phyloP scores from a whole-genome alignment of 2,113 vertebrate genomes.

The Mellivora capensis region DNA sequence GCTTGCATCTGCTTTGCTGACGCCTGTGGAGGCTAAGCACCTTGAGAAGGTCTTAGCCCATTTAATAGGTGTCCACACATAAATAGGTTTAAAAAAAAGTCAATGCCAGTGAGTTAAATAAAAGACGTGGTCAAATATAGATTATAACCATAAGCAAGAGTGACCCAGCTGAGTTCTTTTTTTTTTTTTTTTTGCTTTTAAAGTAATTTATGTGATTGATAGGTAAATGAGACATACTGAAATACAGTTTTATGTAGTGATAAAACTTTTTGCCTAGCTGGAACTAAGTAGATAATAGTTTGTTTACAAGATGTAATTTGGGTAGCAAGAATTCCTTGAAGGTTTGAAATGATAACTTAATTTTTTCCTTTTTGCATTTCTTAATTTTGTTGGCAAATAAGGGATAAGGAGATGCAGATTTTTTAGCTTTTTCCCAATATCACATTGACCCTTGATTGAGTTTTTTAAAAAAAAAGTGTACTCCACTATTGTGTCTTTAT shows the following conservation, averaged over 20 bases:
- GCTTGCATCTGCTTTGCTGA: background rate
- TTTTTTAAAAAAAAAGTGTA: background rate
- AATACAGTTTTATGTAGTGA: background rate
- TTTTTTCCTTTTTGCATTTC: background rate
- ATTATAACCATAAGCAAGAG: background rate
- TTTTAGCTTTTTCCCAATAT: background rate
- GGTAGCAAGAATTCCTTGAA: conserved; percentile 22
- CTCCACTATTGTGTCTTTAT: background rate
- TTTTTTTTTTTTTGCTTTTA: conserved; percentile 46
- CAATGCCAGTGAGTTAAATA: background rate
- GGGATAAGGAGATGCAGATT: background rate
- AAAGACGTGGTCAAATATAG: background rate
- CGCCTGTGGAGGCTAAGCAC: background rate
- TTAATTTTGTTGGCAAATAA: conserved; percentile 19
- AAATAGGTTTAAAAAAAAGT: background rate
- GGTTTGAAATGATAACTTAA: background rate
- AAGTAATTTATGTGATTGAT: background rate
- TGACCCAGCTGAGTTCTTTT: background rate
- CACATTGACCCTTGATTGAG: background rate
- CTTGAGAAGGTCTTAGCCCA: background rate
- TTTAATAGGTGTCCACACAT: background rate
- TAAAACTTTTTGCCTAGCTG: background rate
- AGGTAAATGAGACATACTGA: background rate
- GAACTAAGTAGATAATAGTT: background rate
- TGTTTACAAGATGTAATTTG: background rate